A percentile compares a stretch with the other conserved stretches of the same genome.
Conservation (phyloP, 2,113 vertebrate genomes). For the Cardinalis cardinalis region DNA sequence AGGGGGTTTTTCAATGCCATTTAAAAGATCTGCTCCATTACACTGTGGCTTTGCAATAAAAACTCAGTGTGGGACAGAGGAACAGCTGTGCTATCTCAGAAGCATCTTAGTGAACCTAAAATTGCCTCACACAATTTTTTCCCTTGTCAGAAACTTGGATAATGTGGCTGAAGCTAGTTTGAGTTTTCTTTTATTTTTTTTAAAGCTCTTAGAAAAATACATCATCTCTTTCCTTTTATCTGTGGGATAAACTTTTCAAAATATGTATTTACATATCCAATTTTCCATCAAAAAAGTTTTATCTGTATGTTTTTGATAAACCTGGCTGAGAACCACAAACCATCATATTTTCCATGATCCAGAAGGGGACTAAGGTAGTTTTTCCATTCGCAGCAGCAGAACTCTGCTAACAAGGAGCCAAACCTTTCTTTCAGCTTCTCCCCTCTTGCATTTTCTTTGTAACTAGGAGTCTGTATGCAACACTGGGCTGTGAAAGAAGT, state of each 20-base stretch:
- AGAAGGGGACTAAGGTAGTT: neutral
- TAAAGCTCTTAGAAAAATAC: neutral
- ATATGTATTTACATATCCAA: neutral
- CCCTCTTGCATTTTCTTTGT: neutral
- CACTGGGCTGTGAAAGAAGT: neutral
- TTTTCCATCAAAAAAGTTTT: neutral
- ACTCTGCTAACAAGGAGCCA: neutral
- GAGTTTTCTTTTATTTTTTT: neutral
- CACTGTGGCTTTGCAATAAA: constrained; percentile 24
- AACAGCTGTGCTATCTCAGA: constrained; percentile 50
- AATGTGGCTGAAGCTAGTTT: neutral
- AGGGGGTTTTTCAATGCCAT: neutral
- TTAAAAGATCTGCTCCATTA: constrained; percentile 34
- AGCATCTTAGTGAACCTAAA: constrained; percentile 14
- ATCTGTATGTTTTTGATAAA: neutral
- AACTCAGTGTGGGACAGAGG: constrained; percentile 24
- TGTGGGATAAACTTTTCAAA: neutral
- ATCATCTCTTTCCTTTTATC: neutral
- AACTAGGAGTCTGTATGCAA: neutral
- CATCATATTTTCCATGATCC: neutral
- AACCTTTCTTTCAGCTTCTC: neutral
- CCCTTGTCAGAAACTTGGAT: neutral
- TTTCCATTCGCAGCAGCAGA: neutral
- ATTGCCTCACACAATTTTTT: neutral
- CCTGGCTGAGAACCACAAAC: neutral